Evolutionary conservation across 2,888 invertebrate species (phyloP).

Genomic region (Eurytoma adleriae): DNA sequence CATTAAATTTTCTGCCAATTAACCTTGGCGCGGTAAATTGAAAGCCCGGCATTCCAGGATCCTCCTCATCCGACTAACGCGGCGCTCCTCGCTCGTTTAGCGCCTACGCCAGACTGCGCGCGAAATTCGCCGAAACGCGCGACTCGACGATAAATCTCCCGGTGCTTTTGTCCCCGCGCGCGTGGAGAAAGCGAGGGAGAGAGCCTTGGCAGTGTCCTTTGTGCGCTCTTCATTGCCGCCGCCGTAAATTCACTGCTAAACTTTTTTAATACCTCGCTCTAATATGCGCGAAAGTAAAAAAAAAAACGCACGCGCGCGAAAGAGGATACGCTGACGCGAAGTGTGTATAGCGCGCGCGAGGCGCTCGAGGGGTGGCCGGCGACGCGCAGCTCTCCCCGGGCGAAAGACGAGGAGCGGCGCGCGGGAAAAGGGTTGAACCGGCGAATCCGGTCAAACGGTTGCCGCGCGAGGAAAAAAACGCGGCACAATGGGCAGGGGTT

Average conservation of each 20-base stretch:
- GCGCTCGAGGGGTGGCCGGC: no score
- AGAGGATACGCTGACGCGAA: conserved; percentile 41
- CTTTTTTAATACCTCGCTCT: conserved; percentile 49
- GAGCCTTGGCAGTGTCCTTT: conserved; percentile 40
- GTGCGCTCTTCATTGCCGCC: conserved; percentile 42
- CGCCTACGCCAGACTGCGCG: not conserved
- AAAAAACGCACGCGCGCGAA: conserved; percentile 39
- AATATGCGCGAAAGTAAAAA: conserved; percentile 45
- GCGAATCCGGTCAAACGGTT: conserved; percentile 68
- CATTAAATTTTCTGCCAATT: no score
- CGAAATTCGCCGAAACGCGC: conserved; percentile 6
- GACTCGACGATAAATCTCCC: conserved; percentile 37
- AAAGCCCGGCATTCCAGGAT: no score
- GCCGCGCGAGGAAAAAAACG: conserved; percentile 61
- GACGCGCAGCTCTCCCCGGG: not conserved
- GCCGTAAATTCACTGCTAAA: conserved; percentile 53
- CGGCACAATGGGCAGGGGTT: conserved; percentile 67
- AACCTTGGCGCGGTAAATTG: no score
- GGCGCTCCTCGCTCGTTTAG: no score
- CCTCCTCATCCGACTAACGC: no score
- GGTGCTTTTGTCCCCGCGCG: conserved; percentile 22
- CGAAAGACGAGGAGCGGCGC: not conserved
- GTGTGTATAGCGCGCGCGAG: no score
- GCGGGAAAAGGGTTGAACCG: conserved; percentile 56
- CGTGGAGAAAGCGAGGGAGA: conserved; percentile 16